These are phyloP conservation scores for Amblyopsis rosae DNA, from an alignment of 2,113 vertebrate species.

Conservation along the genomic window DNA sequence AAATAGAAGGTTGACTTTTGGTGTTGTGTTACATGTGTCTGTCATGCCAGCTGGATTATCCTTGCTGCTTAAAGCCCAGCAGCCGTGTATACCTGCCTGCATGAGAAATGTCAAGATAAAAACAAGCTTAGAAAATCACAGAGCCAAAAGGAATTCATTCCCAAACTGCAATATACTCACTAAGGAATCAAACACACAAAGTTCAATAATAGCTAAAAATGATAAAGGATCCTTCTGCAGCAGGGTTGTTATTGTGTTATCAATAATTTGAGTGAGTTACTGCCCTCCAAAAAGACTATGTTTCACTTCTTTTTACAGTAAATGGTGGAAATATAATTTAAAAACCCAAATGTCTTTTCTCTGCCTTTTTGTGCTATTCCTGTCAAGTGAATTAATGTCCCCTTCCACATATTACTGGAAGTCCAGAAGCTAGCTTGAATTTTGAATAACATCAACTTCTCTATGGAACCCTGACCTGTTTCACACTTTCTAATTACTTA, in stretches of 20 bases:
- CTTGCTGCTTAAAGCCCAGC: not conserved
- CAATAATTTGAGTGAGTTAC: not conserved
- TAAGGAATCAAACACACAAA: not conserved
- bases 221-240: not conserved
- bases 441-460: conserved; percentile 2
- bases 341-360: not conserved
- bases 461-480: conserved; percentile 19
- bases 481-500: conserved; percentile 13
- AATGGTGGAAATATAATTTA: not conserved
- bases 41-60: not conserved
- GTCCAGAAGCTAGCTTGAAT: conserved; percentile 9
- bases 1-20: conserved; percentile 22
- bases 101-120: not conserved
- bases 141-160: not conserved
- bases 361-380: not conserved
- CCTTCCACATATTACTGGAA: not conserved
- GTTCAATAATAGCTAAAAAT: not conserved
- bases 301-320: not conserved
- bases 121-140: not conserved
- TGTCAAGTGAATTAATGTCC: conserved; percentile 13
- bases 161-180: not conserved
- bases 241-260: not conserved
- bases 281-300: not conserved
- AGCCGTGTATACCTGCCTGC: not conserved
- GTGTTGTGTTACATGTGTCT: conserved; percentile 4